Evolutionary conservation across 2,888 invertebrate species (phyloP), one percentile per base, ranked within the genome.

Genomic region (Steromphala cineraria): DNA sequence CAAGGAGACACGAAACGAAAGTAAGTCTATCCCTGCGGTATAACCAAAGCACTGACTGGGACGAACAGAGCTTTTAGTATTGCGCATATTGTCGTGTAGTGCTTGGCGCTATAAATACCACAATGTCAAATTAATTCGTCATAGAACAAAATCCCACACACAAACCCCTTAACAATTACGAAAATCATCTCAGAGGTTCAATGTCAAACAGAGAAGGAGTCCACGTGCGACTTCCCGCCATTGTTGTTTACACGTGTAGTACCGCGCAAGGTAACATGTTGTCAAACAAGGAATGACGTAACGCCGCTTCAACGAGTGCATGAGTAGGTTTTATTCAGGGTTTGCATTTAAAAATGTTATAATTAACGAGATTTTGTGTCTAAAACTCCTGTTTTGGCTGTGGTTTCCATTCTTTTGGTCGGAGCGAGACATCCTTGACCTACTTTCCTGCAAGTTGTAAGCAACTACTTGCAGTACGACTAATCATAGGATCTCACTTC

Each of bases 391-490:
- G 19, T 71, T 71, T 71, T 40, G 10, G 1, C 36, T 10, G 36
- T 71, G 17, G 36, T 71, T 71, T 76, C 53, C 24, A 52, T 36
- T 55, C 76, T 19, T 53, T 53, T 13, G 76, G 53, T 53, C 53
- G 31, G 17, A 19, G 52, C 46, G 62, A 78, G 62, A 24, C 67
- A 67, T 52, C 84, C 84, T 84, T 84, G 84, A 84, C 84, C 84
- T 78, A 84, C 53, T 78, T 84, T 78, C 40, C 67, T n/a, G 78
- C 84, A 83, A 84, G 84, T 84, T 19, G 36, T 36, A n/a, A 71
- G 71, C 28, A 13, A 71, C 71, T 71, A 36, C 40, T 71, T 10
- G 3, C 71, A n/a, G 71, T 40, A 71, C 71, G 13, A 71, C 71
- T 71, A 19, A 71, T 71, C 3, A 71, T 19, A 36, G n/a, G 0